phyloP scores from a whole-genome alignment of 1,140 invertebrate genomes.

The Gonioctena quinquepunctata region DNA sequence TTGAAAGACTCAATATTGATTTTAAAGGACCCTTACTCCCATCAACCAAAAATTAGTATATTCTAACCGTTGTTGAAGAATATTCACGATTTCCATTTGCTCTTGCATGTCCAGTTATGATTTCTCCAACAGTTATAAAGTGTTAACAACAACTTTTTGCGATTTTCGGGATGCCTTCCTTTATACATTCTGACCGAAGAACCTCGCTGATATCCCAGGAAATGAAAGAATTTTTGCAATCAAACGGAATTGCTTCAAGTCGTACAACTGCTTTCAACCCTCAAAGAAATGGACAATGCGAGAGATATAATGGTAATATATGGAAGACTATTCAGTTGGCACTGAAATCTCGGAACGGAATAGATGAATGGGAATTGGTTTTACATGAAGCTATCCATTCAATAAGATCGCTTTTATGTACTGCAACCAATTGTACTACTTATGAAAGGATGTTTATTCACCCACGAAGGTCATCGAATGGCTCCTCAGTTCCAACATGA shows the following conservation, averaged over 20 bases:
- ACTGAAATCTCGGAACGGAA: not conserved
- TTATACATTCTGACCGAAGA: not conserved
- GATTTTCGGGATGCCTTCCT: not conserved
- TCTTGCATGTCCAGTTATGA: not conserved
- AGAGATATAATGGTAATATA: not conserved
- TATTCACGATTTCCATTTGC: not conserved
- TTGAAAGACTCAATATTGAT: no score
- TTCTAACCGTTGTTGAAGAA: not conserved
- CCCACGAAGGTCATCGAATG: not conserved
- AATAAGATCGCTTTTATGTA: not conserved
- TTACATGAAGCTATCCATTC: not conserved
- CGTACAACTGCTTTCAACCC: not conserved
- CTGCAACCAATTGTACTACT: not conserved
- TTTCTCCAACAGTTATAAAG: not conserved
- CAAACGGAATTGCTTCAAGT: not conserved
- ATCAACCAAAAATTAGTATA: no score
- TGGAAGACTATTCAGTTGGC: not conserved
- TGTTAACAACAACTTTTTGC: not conserved
- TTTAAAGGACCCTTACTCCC: no score
- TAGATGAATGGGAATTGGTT: not conserved
- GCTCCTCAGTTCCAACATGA: not conserved
- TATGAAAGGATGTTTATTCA: not conserved
- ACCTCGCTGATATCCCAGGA: not conserved
- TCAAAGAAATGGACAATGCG: not conserved
- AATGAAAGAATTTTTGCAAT: not conserved